phyloP scores from a whole-genome alignment of 1,140 invertebrate species.

The Ladona fulva region DNA sequence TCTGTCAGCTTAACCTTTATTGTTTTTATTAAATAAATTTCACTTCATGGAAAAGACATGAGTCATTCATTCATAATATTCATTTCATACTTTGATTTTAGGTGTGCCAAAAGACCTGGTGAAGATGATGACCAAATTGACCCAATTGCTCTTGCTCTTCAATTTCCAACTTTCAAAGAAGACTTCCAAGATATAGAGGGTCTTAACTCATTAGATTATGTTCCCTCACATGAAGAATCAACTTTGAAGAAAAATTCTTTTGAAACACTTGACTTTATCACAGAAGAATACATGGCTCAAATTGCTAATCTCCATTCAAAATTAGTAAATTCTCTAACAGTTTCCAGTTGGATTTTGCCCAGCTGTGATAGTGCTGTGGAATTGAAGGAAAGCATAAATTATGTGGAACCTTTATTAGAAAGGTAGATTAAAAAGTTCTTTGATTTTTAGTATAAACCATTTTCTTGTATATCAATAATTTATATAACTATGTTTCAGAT shows the following conservation, averaged over 20 bases:
- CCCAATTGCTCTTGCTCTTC: neutral
- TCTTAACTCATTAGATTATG: no score
- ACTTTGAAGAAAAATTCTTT: no score
- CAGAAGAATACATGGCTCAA: neutral
- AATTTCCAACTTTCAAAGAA: neutral
- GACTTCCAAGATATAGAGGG: conserved; percentile 9
- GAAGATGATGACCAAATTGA: neutral
- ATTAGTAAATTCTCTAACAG: neutral
- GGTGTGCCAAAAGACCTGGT: neutral
- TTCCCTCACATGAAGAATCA: no score
- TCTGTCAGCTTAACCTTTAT: no score
- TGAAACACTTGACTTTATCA: no score
- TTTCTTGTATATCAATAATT: neutral
- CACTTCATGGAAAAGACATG: no score
- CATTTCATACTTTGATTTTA: neutral
- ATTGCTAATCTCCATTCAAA: neutral
- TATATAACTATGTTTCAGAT: neutral
- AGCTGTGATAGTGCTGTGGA: neutral
- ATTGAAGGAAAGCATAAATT: conserved; percentile 9
- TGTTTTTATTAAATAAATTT: no score
- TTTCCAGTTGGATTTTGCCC: neutral
- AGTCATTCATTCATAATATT: no score
- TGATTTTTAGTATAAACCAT: neutral
- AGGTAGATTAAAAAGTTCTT: neutral
- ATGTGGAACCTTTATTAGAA: neutral